Evolutionary conservation across 2,113 vertebrate species (phyloP).

Genomic region (Mirounga angustirostris): DNA sequence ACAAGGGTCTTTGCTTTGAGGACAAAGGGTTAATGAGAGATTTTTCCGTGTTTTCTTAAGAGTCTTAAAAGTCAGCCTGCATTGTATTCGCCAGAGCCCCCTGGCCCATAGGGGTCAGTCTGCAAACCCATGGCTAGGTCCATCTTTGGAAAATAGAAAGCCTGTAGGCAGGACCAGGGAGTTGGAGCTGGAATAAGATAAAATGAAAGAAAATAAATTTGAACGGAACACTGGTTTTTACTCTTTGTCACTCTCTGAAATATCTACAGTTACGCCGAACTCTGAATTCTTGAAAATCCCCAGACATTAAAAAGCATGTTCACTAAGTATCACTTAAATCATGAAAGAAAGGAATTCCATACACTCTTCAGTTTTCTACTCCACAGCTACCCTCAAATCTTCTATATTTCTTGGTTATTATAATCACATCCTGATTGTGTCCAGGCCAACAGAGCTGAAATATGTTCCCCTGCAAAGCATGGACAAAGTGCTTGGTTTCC

Average conservation of each 20-base stretch:
- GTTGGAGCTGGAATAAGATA: background rate
- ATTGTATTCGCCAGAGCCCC: background rate
- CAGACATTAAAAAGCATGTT: background rate
- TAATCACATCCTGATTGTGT: background rate
- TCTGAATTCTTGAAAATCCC: background rate
- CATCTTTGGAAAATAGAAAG: conserved; percentile 22
- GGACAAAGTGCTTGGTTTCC: background rate
- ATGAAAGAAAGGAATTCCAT: background rate
- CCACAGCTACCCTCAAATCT: background rate
- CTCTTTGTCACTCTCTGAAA: conserved; percentile 9
- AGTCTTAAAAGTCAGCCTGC: conserved; percentile 14
- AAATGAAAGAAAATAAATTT: conserved; percentile 28
- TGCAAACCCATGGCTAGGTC: background rate
- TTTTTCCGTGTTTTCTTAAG: conserved; percentile 50
- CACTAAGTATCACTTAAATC: background rate
- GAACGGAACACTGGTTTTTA: background rate
- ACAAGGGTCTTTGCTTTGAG: conserved; percentile 21
- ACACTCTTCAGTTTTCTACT: background rate
- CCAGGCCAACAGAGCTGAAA: background rate
- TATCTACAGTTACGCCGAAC: background rate
- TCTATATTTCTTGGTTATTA: background rate
- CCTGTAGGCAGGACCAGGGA: background rate
- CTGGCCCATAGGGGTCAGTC: background rate
- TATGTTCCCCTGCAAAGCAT: background rate
- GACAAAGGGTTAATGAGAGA: conserved; percentile 52